phyloP scores from a whole-genome alignment of 2,113 vertebrate genomes.

The Aldabrachelys gigantea region DNA sequence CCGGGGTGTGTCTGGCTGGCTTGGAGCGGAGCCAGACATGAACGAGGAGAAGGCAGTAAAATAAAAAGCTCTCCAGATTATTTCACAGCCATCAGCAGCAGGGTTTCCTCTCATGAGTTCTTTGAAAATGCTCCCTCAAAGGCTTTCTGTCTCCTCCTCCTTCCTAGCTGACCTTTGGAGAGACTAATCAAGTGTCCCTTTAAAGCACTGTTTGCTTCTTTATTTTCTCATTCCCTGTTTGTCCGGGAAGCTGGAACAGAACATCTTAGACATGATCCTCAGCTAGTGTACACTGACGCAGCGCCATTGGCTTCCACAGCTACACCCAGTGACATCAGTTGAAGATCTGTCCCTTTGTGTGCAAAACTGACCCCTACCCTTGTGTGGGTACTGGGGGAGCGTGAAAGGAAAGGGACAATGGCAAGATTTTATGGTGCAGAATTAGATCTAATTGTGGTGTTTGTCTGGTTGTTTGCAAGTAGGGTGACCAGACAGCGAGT shows the following conservation, averaged over 20 bases:
- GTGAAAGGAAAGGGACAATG: background rate
- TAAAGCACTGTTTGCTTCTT: background rate
- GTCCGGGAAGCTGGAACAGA: background rate
- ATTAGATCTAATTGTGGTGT: background rate
- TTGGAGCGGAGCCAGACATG: conserved; percentile 27
- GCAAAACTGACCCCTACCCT: background rate
- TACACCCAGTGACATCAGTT: rapidly evolving
- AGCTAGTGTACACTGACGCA: rapidly evolving
- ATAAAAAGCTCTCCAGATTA: conserved; percentile 19
- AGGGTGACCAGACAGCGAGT: too few relatives aligned
- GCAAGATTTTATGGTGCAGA: background rate
- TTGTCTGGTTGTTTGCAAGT: background rate
- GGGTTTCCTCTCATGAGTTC: background rate
- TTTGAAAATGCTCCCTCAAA: conserved; percentile 48
- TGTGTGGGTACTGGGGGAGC: background rate
- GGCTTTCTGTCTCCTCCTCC: conserved; percentile 45
- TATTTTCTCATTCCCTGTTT: background rate
- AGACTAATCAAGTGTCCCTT: background rate
- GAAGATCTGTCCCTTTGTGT: background rate
- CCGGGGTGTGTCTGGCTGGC: conserved; percentile 3
- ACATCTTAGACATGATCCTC: background rate
- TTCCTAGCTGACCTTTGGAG: background rate
- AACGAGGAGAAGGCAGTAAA: conserved; percentile 16
- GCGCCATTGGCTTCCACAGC: rapidly evolving
- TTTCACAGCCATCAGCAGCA: background rate